Percentiles rank a stretch among this genome's conserved stretches.
phyloP scores from a whole-genome alignment of 1,140 invertebrate species.

The Neuroterus valhalla region DNA sequence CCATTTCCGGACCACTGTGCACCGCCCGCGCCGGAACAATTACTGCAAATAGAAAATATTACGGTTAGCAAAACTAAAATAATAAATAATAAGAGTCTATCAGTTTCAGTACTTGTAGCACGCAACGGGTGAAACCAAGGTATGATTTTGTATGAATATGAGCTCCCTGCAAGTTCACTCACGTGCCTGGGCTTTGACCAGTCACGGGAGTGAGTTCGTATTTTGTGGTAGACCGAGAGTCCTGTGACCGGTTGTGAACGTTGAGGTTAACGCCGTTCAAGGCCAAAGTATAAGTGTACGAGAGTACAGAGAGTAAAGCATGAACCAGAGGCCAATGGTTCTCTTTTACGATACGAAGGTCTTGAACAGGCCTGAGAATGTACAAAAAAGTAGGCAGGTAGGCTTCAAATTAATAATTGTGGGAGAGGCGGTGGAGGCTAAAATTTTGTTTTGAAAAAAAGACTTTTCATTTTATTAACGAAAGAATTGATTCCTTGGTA shows the following conservation, averaged over 20 bases:
- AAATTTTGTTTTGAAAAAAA: no score
- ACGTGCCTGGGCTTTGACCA: slow-evolving; percentile 44
- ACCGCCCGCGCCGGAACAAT: no score
- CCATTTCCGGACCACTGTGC: no score
- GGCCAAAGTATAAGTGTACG: slow-evolving; percentile 63
- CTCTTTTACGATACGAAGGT: not conserved
- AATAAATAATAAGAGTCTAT: no score
- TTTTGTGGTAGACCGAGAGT: slow-evolving; percentile 66
- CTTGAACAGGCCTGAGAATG: no score
- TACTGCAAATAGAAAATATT: no score
- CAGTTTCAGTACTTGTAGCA: not conserved
- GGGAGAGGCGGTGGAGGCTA: no score
- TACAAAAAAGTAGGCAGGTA: no score
- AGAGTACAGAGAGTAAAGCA: slow-evolving; percentile 53
- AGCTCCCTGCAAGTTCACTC: slow-evolving; percentile 11
- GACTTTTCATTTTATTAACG: no score
- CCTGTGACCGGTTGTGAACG: slow-evolving; percentile 67
- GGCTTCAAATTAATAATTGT: no score
- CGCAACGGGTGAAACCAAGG: not conserved
- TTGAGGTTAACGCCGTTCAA: slow-evolving; percentile 70
- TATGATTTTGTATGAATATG: not conserved
- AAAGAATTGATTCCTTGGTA: no score
- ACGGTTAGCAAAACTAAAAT: no score
- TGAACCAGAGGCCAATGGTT: slow-evolving; percentile 27
- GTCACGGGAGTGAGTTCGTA: slow-evolving; percentile 59